phyloP scores from a whole-genome alignment of 2,797 vertebrate species.

The Amphiprion clarkii region DNA sequence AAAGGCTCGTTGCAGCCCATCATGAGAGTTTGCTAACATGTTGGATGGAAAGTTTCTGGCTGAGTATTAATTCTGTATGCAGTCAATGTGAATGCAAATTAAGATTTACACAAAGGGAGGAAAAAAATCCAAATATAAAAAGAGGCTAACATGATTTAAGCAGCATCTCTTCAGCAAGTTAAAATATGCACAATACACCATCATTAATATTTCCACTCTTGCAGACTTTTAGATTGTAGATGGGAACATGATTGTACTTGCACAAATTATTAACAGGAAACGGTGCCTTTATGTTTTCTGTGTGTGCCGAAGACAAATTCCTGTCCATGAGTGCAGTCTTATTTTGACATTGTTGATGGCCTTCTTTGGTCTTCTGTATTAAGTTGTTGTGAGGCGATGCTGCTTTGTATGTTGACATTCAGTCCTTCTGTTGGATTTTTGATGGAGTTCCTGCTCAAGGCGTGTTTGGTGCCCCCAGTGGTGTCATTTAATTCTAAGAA shows the following conservation, averaged over 20 bases:
- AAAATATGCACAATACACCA: background rate
- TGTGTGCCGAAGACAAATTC: slow-evolving; percentile 19
- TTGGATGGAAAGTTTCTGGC: background rate
- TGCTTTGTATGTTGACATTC: background rate
- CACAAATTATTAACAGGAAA: background rate
- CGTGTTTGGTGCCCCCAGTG: slow-evolving; percentile 31
- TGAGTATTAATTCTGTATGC: background rate
- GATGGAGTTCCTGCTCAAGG: slow-evolving; percentile 15
- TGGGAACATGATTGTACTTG: too few relatives aligned
- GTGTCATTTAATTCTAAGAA: slow-evolving; percentile 26
- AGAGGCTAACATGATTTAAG: too few relatives aligned
- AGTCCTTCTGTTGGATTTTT: slow-evolving; percentile 29
- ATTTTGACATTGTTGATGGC: background rate
- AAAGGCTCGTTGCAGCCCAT: background rate
- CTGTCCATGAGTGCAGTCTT: background rate
- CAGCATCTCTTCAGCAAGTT: too few relatives aligned
- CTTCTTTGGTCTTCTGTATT: background rate
- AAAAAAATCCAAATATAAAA: too few relatives aligned
- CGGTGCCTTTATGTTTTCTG: slow-evolving; percentile 2
- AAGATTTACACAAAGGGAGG: too few relatives aligned
- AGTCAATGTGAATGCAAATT: background rate
- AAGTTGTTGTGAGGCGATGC: background rate
- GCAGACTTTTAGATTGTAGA: too few relatives aligned
- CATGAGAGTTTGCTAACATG: background rate
- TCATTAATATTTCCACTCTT: background rate